phyloP scores from a whole-genome alignment of 2,113 vertebrate species.

The Aix galericulata region DNA sequence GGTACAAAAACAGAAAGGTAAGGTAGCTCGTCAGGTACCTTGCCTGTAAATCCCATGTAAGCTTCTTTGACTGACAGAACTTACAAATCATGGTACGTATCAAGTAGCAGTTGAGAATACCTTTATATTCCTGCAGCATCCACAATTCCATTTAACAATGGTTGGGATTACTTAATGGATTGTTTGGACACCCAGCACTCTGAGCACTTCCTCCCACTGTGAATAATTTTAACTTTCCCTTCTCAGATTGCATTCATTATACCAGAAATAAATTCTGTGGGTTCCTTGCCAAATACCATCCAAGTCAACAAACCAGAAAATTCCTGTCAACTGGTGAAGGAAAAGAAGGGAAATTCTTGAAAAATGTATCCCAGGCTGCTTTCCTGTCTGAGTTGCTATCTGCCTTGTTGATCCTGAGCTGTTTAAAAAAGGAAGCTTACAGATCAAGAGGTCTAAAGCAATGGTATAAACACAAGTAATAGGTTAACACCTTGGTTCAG shows the following conservation, averaged over 20 bases:
- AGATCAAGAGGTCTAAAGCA: background rate
- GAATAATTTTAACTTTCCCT: background rate
- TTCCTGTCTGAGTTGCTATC: background rate
- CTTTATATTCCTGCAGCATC: background rate
- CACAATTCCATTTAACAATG: background rate
- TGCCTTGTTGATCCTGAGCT: background rate
- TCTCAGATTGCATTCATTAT: background rate
- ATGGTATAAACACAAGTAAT: background rate
- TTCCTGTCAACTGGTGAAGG: background rate
- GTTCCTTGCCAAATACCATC: background rate
- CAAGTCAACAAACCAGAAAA: constrained; percentile 18
- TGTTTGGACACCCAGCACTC: background rate
- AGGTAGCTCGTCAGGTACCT: background rate
- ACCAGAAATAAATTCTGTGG: background rate
- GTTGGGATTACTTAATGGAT: background rate
- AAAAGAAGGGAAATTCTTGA: constrained; percentile 1
- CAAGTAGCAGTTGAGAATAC: background rate
- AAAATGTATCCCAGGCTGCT: background rate
- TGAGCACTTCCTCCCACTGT: background rate
- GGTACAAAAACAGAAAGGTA: background rate
- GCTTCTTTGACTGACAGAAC: background rate
- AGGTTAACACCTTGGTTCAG: background rate
- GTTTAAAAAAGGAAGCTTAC: background rate
- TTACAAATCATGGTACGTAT: background rate
- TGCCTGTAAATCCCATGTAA: background rate